phyloP scores from a whole-genome alignment of 2,113 vertebrate genomes.

The Cheirogaleus medius region DNA sequence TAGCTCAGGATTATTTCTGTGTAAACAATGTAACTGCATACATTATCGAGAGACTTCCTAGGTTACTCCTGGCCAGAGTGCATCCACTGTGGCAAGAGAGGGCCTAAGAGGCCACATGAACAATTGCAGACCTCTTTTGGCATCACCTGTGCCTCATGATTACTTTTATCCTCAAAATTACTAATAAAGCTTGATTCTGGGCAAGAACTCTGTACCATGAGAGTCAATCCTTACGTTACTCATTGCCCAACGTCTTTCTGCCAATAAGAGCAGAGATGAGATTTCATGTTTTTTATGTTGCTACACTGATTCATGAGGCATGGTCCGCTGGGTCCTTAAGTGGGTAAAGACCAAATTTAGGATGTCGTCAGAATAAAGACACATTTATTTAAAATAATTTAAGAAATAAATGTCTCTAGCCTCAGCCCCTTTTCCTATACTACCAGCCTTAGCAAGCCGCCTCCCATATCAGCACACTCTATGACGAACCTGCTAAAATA shows the following conservation, averaged over 20 bases:
- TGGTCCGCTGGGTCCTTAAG: not conserved
- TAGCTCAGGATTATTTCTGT: not conserved
- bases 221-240: not conserved
- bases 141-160: not conserved
- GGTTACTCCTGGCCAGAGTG: not conserved
- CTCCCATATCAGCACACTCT: not conserved
- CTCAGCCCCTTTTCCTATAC: not conserved
- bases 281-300: not conserved
- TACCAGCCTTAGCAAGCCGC: not conserved
- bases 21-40: not conserved
- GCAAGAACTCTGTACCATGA: not conserved
- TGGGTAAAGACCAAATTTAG: not conserved
- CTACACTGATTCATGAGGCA: not conserved
- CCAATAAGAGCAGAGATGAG: not conserved
- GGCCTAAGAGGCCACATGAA: not conserved
- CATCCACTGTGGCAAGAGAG: not conserved
- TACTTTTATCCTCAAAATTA: not conserved
- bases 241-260: not conserved
- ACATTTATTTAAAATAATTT: not conserved
- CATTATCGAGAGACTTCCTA: not conserved
- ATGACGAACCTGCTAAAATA: not conserved
- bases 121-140: not conserved
- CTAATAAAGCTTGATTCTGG: no score
- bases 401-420: not conserved
- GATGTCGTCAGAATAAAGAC: not conserved